Percentiles rank a stretch among this genome's conserved stretches.
phyloP scores from a whole-genome alignment of 2,113 vertebrate genomes.

The Lycocorax pyrrhopterus region DNA sequence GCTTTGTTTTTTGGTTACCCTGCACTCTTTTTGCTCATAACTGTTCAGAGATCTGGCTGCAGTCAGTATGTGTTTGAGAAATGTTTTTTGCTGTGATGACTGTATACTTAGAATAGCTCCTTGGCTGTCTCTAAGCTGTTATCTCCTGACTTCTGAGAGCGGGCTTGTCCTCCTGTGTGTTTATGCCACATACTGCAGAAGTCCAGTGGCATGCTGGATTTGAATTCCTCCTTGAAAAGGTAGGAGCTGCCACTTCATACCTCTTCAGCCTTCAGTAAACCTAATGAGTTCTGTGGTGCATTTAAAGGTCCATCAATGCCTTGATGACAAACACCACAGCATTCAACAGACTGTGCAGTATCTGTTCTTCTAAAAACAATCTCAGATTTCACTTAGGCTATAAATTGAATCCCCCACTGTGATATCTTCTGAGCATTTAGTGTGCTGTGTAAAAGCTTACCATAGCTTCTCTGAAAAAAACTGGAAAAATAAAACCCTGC shows the following conservation, averaged over 20 bases:
- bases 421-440: not conserved
- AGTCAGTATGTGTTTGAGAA: not conserved
- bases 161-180: not conserved
- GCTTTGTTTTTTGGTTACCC: not conserved
- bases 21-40: not conserved
- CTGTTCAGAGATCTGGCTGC: not conserved
- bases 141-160: not conserved
- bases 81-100: not conserved
- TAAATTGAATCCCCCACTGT: conserved; percentile 13
- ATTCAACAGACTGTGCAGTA: not conserved
- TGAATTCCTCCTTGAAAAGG: not conserved
- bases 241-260: not conserved
- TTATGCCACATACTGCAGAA: not conserved
- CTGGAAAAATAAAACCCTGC: conserved; percentile 5
- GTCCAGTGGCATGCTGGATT: not conserved
- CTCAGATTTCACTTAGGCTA: not conserved
- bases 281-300: not conserved
- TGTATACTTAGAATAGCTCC: not conserved
- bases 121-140: not conserved
- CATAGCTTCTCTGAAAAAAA: conserved; percentile 38
- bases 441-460: conserved; percentile 26
- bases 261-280: not conserved
- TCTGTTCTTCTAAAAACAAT: not conserved
- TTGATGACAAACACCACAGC: not conserved
- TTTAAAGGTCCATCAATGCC: not conserved